These are phyloP conservation scores for Trissolcus brochymenae DNA, from an alignment of 2,888 invertebrate genomes.

Conservation along the genomic window DNA sequence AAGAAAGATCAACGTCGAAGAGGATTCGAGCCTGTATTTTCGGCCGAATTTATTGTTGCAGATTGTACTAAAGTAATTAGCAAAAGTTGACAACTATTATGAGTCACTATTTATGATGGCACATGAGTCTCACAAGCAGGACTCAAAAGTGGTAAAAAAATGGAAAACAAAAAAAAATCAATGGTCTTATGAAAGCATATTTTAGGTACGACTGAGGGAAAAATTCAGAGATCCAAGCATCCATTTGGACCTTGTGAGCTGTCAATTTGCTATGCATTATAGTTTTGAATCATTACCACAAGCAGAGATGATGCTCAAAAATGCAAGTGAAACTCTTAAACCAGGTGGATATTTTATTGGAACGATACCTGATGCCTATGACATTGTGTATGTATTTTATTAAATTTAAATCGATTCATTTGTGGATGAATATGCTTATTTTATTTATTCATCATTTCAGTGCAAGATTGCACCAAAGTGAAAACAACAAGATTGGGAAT, in stretches of 20 bases:
- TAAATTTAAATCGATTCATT: not conserved
- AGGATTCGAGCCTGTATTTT: slow-evolving; percentile 78
- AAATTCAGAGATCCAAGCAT: slow-evolving; percentile 87
- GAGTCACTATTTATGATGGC: too few species aligned
- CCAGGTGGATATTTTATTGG: slow-evolving; percentile 97
- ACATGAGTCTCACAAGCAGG: too few species aligned
- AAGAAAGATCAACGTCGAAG: slow-evolving; percentile 56
- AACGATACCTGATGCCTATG: slow-evolving; percentile 95
- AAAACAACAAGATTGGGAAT: slow-evolving; percentile 84
- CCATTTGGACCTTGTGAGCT: slow-evolving; percentile 92
- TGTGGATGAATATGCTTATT: too few species aligned
- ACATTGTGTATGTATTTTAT: slow-evolving; percentile 83
- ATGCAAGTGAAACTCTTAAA: slow-evolving; percentile 92
- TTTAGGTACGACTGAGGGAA: slow-evolving; percentile 81
- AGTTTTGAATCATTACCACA: slow-evolving; percentile 92
- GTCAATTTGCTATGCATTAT: slow-evolving; percentile 99
- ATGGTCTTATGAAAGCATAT: slow-evolving; percentile 63
- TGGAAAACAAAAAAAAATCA: not conserved
- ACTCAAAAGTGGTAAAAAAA: not conserved
- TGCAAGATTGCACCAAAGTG: slow-evolving; percentile 80
- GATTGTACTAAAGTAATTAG: slow-evolving; percentile 89
- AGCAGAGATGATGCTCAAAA: slow-evolving; percentile 93
- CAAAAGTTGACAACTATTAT: too few species aligned
- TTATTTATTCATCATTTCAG: slow-evolving; percentile 61
- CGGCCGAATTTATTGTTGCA: slow-evolving; percentile 93